phyloP scores from a whole-genome alignment of 1,140 invertebrate genomes.

The Heliothis subflexa region DNA sequence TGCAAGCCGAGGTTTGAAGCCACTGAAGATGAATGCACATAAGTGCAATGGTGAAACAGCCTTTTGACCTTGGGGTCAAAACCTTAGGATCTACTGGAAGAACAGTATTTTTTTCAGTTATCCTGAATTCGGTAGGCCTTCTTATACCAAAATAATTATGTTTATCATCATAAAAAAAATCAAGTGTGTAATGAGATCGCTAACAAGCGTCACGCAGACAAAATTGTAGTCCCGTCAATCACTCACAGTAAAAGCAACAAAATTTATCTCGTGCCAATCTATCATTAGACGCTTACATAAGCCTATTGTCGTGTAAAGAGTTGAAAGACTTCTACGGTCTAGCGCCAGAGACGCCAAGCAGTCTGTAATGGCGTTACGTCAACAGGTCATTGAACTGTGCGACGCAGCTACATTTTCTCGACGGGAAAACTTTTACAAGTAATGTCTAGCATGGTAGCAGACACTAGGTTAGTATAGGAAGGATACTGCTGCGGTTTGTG shows the following conservation, averaged over 20 bases:
- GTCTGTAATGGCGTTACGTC: slow-evolving; percentile 47
- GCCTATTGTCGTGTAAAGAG: slow-evolving; percentile 29
- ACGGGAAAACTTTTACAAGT: slow-evolving; percentile 23
- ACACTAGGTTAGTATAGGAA: neutral
- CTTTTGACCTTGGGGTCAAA: no score
- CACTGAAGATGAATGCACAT: no score
- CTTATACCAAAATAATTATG: no score
- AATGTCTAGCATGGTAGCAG: neutral
- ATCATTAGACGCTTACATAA: slow-evolving; percentile 31
- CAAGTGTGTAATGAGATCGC: no score
- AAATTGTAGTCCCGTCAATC: slow-evolving; percentile 1
- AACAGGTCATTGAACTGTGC: slow-evolving; percentile 42
- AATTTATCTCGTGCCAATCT: slow-evolving; percentile 22
- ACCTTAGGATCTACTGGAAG: no score
- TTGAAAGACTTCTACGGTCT: slow-evolving; percentile 21
- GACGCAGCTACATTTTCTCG: slow-evolving; percentile 5
- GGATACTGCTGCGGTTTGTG: neutral
- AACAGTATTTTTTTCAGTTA: no score
- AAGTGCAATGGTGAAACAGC: no score
- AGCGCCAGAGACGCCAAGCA: slow-evolving; percentile 41
- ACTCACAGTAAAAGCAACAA: neutral
- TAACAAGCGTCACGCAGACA: neutral
- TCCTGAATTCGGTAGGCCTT: no score
- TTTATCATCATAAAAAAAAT: no score
- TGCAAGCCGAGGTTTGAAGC: no score